Evolutionary conservation across 2,888 invertebrate genomes (phyloP).

Genomic region (Spodoptera littoralis): DNA sequence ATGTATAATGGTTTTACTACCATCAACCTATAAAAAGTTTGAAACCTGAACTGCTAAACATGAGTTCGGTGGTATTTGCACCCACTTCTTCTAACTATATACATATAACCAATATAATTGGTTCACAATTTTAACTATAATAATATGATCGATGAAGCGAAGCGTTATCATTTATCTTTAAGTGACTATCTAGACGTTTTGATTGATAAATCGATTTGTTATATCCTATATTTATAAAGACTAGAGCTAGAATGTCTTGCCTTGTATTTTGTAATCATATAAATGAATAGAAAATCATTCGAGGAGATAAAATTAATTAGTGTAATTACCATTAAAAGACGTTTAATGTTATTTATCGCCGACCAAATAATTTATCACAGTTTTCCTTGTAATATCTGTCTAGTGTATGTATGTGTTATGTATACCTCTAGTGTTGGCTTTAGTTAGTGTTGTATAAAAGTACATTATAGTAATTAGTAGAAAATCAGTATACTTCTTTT

Average conservation of each 20-base stretch:
- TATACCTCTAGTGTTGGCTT: no score
- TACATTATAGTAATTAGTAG: no score
- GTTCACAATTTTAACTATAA: constrained; percentile 2
- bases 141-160: constrained; percentile 8
- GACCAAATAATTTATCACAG: constrained; percentile 9
- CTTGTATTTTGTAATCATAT: constrained; percentile 10
- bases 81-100: no score
- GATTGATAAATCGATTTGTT: constrained; percentile 33
- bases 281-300: constrained; percentile 23
- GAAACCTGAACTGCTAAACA: no score
- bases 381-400: background rate
- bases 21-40: no score
- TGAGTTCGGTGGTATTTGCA: no score
- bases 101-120: background rate
- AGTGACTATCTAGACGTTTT: constrained; percentile 28
- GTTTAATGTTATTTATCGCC: constrained; percentile 12
- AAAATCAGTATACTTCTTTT: no score
- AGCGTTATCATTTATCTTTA: constrained; percentile 37
- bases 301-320: constrained; percentile 19
- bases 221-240: constrained; percentile 22
- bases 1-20: no score
- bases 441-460: no score
- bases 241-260: constrained; percentile 14
- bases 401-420: background rate
- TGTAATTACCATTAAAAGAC: constrained; percentile 8